These are phyloP conservation scores for Penaeus vannamei DNA, from an alignment of 1,140 invertebrate species.

Conservation along the genomic window DNA sequence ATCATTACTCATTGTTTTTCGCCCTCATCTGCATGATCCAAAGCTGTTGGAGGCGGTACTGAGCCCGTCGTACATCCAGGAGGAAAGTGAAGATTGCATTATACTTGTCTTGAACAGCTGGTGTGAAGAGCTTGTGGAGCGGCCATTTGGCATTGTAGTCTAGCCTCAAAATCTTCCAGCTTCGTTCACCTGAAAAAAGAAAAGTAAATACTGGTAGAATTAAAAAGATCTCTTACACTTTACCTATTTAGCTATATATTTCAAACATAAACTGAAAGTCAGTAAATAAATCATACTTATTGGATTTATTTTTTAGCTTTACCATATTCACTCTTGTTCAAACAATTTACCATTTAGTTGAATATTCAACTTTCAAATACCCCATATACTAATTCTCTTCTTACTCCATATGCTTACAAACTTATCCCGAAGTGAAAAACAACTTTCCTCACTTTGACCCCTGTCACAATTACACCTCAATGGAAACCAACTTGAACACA, in stretches of 20 bases:
- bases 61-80: slow-evolving; percentile 55
- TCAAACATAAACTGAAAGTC: too few species aligned
- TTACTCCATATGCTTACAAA: too few species aligned
- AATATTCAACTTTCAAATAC: not conserved
- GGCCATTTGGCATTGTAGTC: slow-evolving; percentile 54
- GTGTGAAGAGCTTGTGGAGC: slow-evolving; percentile 46
- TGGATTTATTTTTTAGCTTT: not conserved
- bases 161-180: slow-evolving; percentile 44
- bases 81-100: slow-evolving; percentile 59
- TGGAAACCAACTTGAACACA: not conserved
- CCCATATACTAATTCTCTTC: too few species aligned
- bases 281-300: not conserved
- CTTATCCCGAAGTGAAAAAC: too few species aligned
- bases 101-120: slow-evolving; percentile 57
- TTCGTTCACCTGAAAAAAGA: not conserved
- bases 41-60: slow-evolving; percentile 60
- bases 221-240: too few species aligned
- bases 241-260: not conserved
- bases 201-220: too few species aligned
- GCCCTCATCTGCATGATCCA: slow-evolving; percentile 47
- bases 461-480: too few species aligned
- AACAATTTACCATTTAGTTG: not conserved
- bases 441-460: too few species aligned
- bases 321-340: not conserved
- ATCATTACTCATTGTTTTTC: slow-evolving; percentile 21